Percentiles rank a stretch among this genome's conserved stretches.
phyloP scores from a whole-genome alignment of 2,113 vertebrate genomes.

The Hemibagrus wyckioides region DNA sequence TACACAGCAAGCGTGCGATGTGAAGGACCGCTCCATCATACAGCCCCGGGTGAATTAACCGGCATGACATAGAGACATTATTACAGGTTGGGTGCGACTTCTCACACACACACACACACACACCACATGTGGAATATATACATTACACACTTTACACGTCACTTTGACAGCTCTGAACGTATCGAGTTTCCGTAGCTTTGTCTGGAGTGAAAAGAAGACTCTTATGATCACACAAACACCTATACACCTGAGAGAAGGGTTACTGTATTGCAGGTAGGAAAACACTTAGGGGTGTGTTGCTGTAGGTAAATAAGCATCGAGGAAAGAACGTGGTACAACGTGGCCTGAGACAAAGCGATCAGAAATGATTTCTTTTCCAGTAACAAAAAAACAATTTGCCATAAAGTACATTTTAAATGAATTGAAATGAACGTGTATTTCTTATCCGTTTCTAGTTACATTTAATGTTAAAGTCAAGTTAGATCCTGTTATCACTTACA shows the following conservation, averaged over 20 bases:
- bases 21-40: not conserved
- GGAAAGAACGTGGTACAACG: not conserved
- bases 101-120: not conserved
- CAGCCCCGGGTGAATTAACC: not conserved
- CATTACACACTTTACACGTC: not conserved
- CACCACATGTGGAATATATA: not conserved
- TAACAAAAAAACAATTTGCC: not conserved
- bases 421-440: not conserved
- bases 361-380: not conserved
- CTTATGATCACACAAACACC: not conserved
- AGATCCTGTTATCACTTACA: not conserved
- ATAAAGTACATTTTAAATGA: not conserved
- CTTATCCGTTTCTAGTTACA: not conserved
- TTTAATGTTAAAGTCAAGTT: not conserved
- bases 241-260: not conserved
- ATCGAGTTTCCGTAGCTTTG: not conserved
- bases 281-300: not conserved
- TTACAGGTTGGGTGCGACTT: conserved; percentile 29
- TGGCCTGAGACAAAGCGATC: not conserved
- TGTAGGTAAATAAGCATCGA: not conserved
- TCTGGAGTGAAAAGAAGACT: not conserved
- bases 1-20: conserved; percentile 72
- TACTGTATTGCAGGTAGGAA: not conserved
- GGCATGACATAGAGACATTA: conserved; percentile 15
- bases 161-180: not conserved